phyloP scores from a whole-genome alignment of 2,797 vertebrate species.

The Euthynnus affinis region DNA sequence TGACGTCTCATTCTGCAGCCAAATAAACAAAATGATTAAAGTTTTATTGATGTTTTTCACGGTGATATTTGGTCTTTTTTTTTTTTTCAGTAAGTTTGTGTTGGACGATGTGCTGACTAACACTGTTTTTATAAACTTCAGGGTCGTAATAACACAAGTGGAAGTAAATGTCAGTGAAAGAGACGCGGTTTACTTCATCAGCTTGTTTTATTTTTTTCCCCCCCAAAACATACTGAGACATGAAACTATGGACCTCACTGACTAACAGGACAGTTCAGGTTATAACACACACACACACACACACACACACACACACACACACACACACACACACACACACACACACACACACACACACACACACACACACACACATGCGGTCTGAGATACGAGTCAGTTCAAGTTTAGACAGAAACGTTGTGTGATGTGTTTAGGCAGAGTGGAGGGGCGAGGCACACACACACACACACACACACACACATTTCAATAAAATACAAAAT shows the following conservation, averaged over 20 bases:
- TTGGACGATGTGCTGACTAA: too few species aligned
- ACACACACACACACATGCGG: background rate
- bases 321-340: background rate
- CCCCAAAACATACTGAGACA: background rate
- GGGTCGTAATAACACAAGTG: too few species aligned
- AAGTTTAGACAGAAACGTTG: constrained; percentile 37
- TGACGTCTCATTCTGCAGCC: background rate
- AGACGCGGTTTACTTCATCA: background rate
- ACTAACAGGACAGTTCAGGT: too few species aligned
- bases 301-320: too few species aligned
- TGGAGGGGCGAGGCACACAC: background rate
- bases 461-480: background rate
- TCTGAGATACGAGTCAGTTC: constrained; percentile 9
- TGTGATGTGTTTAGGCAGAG: constrained; percentile 17
- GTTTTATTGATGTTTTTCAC: too few species aligned
- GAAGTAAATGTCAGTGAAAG: too few species aligned
- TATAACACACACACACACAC: too few species aligned
- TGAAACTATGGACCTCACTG: background rate
- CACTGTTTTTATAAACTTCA: too few species aligned
- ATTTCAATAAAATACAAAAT: constrained; percentile 20
- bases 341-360: background rate
- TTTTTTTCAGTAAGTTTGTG: too few species aligned
- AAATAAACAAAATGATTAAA: background rate
- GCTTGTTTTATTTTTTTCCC: background rate
- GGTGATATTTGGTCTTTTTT: too few species aligned